Evolutionary conservation across 2,113 vertebrate species (phyloP).

Genomic region (Aspidoscelis tigris): DNA sequence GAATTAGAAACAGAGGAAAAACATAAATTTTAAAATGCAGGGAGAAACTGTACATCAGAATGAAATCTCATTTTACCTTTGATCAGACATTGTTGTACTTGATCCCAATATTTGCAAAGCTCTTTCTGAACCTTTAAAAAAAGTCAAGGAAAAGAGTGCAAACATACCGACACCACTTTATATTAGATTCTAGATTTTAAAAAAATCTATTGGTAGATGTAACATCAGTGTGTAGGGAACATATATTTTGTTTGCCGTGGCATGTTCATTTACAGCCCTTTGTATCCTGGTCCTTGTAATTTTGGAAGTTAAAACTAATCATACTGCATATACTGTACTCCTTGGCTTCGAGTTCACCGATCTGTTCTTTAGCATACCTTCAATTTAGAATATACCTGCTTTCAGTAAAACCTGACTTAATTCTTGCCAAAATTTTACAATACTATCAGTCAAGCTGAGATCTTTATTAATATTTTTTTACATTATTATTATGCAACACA

Average conservation of each 20-base stretch:
- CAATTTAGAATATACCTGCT: not conserved
- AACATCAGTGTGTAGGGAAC: slow-evolving; percentile 17
- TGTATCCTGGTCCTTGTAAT: slow-evolving; percentile 18
- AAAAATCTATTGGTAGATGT: slow-evolving; percentile 3
- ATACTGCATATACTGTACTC: not conserved
- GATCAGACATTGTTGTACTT: not conserved
- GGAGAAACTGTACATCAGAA: too few relatives aligned
- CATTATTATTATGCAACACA: too few relatives aligned
- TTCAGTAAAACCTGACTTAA: not conserved
- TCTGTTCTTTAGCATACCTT: slow-evolving; percentile 3
- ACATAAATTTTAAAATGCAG: not conserved
- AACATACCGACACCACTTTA: not conserved
- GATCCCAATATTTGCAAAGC: not conserved
- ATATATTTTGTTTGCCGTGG: not conserved
- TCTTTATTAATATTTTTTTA: too few relatives aligned
- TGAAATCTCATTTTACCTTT: not conserved
- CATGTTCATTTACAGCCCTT: slow-evolving; percentile 13
- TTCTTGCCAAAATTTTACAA: slow-evolving; percentile 20
- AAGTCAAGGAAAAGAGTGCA: not conserved
- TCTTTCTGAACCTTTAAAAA: not conserved
- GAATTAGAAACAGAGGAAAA: not conserved
- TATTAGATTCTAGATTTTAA: not conserved
- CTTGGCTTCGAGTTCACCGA: slow-evolving; percentile 2
- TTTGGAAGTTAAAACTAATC: slow-evolving; percentile 20
- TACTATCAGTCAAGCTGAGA: not conserved